Evolutionary conservation across 2,888 invertebrate species (phyloP), one percentile per base, ranked within the genome.

Genomic region (Macrosoma leucophasiata): DNA sequence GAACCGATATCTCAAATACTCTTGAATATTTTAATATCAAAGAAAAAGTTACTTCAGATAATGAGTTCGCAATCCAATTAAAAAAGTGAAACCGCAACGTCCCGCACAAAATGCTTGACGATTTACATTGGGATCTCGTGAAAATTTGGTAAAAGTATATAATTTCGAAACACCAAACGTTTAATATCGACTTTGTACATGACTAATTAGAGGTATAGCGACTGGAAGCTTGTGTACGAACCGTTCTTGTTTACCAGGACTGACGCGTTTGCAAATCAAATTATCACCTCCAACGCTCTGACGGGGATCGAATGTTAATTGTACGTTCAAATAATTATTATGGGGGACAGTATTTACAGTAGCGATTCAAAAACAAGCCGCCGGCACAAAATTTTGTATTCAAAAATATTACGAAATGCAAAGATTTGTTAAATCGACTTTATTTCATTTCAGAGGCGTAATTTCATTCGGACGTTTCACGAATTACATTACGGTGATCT

Each of bases 281-380:
- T 76, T 74, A 72, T 64, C 67, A 64, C 62, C n/a, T 63, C 55
- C 59, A 53, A 55, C 58, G 50, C 50, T 54, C 57, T 60, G 60
- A 66, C 71, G 55, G 48, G 55, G 48, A 60, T 58, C 62, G 54
- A 50, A 65, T 67, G 72, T 65, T 77, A 77, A 76, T 74, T 73
- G 67, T 66, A 55, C 62, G 62, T 65, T 69, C 76, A 75, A 76
- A 77, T 73, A 78, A 75, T 76, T 65, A 77, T 77, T 77, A 76
- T 65, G 69, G 63, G 69, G 73, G 72, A 62, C 69, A 48, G 58
- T 76, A 62, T 77, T 74, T 74, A 63, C 70, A 55, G 51, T 55
- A 52, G 50, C 62, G 62, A 68, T 69, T 64, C 63, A 58, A 65
- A 69, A 70, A 72, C 71, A 71, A 64, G 57, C 52, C 50, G 51